Percentiles rank a stretch among this genome's conserved stretches.
Evolutionary conservation across 2,113 vertebrate species (phyloP).

Genomic region (Menura novaehollandiae): DNA sequence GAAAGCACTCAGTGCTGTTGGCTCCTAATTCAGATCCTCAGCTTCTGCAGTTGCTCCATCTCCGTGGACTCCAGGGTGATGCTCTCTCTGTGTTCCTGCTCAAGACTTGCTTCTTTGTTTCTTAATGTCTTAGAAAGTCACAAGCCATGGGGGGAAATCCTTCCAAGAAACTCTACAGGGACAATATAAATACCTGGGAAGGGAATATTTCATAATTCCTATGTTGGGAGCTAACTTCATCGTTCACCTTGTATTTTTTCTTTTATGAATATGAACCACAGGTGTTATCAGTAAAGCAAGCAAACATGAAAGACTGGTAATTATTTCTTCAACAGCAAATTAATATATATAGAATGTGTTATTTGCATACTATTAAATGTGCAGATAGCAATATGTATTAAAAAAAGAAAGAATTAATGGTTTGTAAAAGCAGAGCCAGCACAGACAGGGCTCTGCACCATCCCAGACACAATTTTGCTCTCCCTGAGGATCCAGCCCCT

Average conservation of each 20-base stretch:
- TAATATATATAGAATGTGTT: not conserved
- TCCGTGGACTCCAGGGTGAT: not conserved
- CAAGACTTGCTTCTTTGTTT: not conserved
- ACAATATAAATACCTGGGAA: not conserved
- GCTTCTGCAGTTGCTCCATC: not conserved
- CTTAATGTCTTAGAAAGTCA: not conserved
- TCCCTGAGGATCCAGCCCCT: not conserved
- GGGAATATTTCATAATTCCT: not conserved
- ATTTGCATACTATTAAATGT: not conserved
- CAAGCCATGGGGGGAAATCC: not conserved
- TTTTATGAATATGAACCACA: not conserved
- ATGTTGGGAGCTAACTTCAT: not conserved
- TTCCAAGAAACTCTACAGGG: not conserved
- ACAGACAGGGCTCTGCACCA: rapidly evolving
- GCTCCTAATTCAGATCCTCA: not conserved
- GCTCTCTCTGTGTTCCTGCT: not conserved
- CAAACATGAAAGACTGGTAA: not conserved
- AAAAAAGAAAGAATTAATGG: not conserved
- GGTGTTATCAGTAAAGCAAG: not conserved
- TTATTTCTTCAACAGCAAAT: not conserved
- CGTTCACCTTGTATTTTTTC: not conserved
- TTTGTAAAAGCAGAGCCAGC: not conserved
- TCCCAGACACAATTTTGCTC: not conserved
- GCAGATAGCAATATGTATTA: not conserved
- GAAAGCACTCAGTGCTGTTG: not conserved